A percentile compares a stretch with the other conserved stretches of the same genome.
phyloP scores from a whole-genome alignment of 2,888 invertebrate species.

The Trichopoda pennipes region DNA sequence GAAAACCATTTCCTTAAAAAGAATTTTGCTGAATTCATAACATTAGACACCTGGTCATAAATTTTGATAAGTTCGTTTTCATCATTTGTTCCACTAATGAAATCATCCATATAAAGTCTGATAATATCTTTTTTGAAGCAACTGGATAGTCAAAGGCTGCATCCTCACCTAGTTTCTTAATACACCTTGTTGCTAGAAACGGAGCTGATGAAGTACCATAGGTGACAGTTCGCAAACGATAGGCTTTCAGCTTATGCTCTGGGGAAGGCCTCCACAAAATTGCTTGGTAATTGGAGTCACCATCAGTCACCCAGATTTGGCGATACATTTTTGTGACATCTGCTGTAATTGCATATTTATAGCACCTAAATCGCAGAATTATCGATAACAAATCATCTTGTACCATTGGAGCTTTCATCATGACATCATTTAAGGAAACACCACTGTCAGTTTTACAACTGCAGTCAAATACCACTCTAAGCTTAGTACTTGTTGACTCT shows the following conservation, averaged over 20 bases:
- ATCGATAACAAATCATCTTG: conserved; percentile 61
- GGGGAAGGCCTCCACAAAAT: conserved; percentile 49
- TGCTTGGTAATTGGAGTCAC: conserved; percentile 59
- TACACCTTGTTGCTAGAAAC: conserved; percentile 65
- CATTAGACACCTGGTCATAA: conserved; percentile 42
- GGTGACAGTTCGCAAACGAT: conserved; percentile 41
- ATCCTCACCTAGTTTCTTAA: conserved; percentile 57
- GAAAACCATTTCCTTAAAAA: conserved; percentile 64
- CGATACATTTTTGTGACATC: conserved; percentile 69
- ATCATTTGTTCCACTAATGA: conserved; percentile 64
- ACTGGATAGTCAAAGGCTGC: too few species aligned
- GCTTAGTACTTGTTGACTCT: conserved; percentile 56
- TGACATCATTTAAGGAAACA: conserved; percentile 60
- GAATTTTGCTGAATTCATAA: conserved; percentile 50
- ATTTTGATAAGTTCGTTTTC: conserved; percentile 52
- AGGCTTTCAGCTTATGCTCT: conserved; percentile 37
- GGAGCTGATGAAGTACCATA: conserved; percentile 66
- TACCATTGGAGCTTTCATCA: conserved; percentile 46
- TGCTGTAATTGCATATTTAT: conserved; percentile 55
- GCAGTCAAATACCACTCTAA: conserved; percentile 62
- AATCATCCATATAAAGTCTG: conserved; percentile 69
- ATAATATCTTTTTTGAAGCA: too few species aligned
- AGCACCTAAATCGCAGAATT: conserved; percentile 52
- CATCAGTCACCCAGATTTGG: conserved; percentile 55
- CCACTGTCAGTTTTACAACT: conserved; percentile 58